phyloP scores from a whole-genome alignment of 1,140 invertebrate species.

The Zaprionus kolodkinae region DNA sequence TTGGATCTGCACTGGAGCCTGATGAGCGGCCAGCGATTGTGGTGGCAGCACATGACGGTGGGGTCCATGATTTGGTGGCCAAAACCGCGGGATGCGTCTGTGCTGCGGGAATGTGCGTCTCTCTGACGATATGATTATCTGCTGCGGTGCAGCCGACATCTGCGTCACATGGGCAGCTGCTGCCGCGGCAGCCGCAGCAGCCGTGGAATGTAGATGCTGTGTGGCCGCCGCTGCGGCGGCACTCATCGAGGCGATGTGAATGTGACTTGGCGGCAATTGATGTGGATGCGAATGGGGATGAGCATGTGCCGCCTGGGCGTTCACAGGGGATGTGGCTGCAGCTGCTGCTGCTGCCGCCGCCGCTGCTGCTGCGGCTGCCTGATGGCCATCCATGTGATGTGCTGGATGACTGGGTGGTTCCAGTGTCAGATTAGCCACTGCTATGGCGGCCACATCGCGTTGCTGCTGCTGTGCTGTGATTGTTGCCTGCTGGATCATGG shows the following conservation, averaged over 20 bases:
- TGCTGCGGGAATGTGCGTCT: conserved; percentile 84
- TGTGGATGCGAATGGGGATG: conserved; percentile 73
- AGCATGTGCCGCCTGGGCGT: conserved; percentile 36
- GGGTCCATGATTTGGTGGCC: conserved; percentile 83
- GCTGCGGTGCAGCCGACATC: conserved; percentile 74
- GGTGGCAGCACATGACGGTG: conserved; percentile 79
- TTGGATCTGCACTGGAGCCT: conserved; percentile 84
- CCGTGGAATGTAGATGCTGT: conserved; percentile 85
- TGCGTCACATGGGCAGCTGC: conserved; percentile 79
- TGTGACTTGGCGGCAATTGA: conserved; percentile 78
- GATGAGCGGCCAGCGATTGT: conserved; percentile 83
- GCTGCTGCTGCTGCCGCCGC: conserved; percentile 48
- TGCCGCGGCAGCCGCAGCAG: conserved; percentile 80
- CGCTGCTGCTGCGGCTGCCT: conserved; percentile 54
- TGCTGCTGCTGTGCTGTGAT: conserved; percentile 81
- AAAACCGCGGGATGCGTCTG: conserved; percentile 85
- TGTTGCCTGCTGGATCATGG: conserved; percentile 76
- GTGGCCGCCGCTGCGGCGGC: conserved; percentile 82
- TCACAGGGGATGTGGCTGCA: conserved; percentile 24
- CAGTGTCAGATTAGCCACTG: conserved; percentile 72
- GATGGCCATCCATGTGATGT: conserved; percentile 72
- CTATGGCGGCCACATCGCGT: conserved; percentile 72
- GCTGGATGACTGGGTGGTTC: conserved; percentile 55
- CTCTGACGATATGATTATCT: conserved; percentile 86
- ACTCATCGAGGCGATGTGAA: conserved; percentile 85